Evolutionary conservation across 2,113 vertebrate genomes (phyloP).

Genomic region (Rattus norvegicus): DNA sequence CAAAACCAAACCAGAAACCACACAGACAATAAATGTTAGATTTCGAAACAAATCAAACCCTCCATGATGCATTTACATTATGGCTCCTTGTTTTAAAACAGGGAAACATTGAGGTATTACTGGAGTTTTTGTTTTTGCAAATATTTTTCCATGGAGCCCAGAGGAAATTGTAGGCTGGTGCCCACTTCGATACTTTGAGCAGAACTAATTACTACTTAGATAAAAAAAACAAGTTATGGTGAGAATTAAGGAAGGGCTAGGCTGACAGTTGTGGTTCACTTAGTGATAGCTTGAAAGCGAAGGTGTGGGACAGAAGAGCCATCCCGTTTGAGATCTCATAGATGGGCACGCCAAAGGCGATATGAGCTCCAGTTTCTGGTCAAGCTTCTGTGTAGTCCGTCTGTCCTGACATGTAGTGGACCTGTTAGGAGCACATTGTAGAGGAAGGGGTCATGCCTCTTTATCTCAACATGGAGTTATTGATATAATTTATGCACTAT

Average conservation of each 20-base stretch:
- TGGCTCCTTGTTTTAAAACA: slow-evolving; percentile 30
- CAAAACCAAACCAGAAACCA: slow-evolving; percentile 54
- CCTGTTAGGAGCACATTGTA: background rate
- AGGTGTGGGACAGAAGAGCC: slow-evolving; percentile 1
- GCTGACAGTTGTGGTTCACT: slow-evolving; percentile 31
- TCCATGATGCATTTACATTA: background rate
- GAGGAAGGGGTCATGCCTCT: background rate
- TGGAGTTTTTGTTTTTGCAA: slow-evolving; percentile 39
- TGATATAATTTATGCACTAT: background rate
- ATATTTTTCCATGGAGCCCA: background rate
- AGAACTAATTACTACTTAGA: slow-evolving; percentile 46
- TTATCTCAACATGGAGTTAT: background rate
- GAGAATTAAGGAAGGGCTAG: slow-evolving; percentile 26
- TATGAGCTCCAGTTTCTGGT: background rate
- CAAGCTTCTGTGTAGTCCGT: background rate
- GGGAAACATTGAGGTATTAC: slow-evolving; percentile 6
- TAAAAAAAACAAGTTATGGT: slow-evolving; percentile 31
- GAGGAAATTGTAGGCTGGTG: slow-evolving; percentile 35
- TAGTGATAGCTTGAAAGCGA: slow-evolving; percentile 30
- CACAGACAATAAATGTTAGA: background rate
- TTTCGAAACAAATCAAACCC: background rate
- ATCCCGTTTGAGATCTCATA: slow-evolving; percentile 1
- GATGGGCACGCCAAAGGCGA: background rate
- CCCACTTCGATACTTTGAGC: background rate
- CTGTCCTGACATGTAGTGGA: background rate